These are phyloP conservation scores for Melipona beecheii DNA, from an alignment of 2,888 invertebrate genomes.

Conservation along the genomic window DNA sequence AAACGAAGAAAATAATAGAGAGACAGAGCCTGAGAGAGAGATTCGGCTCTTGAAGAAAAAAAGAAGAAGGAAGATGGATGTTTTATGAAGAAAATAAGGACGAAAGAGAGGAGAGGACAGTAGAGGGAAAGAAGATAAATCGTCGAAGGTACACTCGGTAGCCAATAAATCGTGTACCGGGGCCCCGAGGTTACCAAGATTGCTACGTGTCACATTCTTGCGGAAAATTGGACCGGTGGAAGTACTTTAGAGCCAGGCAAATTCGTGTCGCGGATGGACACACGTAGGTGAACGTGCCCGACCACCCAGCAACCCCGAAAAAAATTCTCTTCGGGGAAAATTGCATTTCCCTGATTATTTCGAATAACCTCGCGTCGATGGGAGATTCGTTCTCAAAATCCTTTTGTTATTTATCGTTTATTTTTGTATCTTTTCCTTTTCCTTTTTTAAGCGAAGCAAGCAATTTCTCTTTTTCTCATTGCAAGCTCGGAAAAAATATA, in stretches of 20 bases:
- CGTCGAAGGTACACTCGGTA: conserved; percentile 71
- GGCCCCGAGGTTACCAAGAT: conserved; percentile 71
- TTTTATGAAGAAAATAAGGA: conserved; percentile 36
- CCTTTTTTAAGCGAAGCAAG: not conserved
- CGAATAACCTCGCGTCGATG: not conserved
- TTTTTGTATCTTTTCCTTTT: not conserved
- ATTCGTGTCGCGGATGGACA: conserved; percentile 70
- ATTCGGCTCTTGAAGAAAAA: not conserved
- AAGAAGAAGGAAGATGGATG: not conserved
- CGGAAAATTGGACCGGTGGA: conserved; percentile 71
- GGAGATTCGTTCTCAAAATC: not conserved
- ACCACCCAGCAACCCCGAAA: conserved; percentile 62
- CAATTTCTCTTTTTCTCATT: not conserved
- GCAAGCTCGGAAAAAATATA: not conserved
- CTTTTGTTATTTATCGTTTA: not conserved
- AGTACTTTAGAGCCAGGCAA: conserved; percentile 69
- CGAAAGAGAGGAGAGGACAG: conserved; percentile 22
- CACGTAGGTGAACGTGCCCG: conserved; percentile 56
- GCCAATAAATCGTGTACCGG: conserved; percentile 71
- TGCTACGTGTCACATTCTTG: conserved; percentile 76
- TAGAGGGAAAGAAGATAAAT: conserved; percentile 67
- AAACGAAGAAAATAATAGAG: not conserved
- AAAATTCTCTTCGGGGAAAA: conserved; percentile 23
- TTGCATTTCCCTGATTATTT: not conserved
- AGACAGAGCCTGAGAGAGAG: not conserved